Evolutionary conservation across 2,797 vertebrate genomes (phyloP).

Genomic region (Chelonia mydas): DNA sequence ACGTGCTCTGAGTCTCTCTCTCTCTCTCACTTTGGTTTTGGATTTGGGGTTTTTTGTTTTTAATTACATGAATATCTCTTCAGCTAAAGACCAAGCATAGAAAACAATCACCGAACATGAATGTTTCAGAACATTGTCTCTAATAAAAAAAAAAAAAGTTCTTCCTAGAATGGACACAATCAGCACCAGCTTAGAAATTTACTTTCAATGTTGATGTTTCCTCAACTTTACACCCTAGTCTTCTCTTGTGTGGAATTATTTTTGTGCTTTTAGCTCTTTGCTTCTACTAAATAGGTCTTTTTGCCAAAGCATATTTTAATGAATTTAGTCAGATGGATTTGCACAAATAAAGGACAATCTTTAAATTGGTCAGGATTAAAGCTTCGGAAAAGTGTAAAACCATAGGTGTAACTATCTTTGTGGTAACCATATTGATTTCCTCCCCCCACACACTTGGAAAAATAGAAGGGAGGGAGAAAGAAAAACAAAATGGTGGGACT

Average conservation of each 20-base stretch:
- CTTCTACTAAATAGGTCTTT: neutral
- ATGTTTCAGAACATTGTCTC: neutral
- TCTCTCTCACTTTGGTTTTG: neutral
- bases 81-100: neutral
- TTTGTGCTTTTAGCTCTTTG: neutral
- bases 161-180: neutral
- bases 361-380: neutral
- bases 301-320: neutral
- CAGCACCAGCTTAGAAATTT: neutral
- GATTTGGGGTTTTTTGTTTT: neutral
- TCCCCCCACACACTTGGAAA: neutral
- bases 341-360: neutral
- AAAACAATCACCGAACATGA: neutral
- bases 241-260: neutral
- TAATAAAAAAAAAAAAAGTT: neutral
- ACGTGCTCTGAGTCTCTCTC: too few relatives aligned
- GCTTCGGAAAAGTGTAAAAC: neutral
- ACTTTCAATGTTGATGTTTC: neutral
- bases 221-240: neutral
- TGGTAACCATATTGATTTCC: neutral
- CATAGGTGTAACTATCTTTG: neutral
- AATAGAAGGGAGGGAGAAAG: neutral
- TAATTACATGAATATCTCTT: neutral
- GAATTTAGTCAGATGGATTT: neutral
- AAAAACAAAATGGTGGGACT: conserved; percentile 2